These are phyloP conservation scores for Uria aalge DNA, from an alignment of 2,113 vertebrate species.

Conservation along the genomic window DNA sequence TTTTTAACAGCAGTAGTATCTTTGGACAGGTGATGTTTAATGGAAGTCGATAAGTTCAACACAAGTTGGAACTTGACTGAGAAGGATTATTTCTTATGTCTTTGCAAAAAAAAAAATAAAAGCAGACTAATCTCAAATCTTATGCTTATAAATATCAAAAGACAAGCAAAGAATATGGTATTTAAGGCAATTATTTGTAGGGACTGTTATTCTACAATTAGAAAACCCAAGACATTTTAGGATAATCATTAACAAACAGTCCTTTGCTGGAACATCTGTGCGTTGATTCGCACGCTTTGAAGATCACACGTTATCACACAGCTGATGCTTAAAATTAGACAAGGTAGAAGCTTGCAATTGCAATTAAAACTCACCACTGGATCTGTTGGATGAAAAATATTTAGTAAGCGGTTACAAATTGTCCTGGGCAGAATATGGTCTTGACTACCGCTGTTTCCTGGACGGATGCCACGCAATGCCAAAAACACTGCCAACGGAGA, in stretches of 20 bases:
- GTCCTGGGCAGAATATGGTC: conserved; percentile 93
- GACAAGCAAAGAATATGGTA: not conserved
- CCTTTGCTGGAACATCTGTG: not conserved
- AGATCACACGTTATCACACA: not conserved
- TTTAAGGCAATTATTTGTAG: not conserved
- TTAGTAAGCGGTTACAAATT: conserved; percentile 90
- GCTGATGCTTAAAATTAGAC: not conserved
- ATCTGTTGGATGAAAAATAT: conserved; percentile 97
- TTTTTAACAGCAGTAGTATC: not conserved
- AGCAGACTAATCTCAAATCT: not conserved
- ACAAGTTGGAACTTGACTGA: not conserved
- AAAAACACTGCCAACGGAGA: conserved; percentile 96
- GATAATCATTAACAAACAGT: not conserved
- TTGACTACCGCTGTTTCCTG: conserved; percentile 88
- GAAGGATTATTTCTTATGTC: not conserved
- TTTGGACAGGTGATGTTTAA: not conserved
- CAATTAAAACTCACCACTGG: conserved; percentile 89
- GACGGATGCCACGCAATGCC: conserved; percentile 92
- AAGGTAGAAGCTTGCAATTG: not conserved
- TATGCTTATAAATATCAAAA: not conserved
- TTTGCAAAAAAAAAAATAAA: not conserved
- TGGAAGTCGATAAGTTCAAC: not conserved
- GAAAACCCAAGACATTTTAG: not conserved
- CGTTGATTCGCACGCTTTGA: not conserved
- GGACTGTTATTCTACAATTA: not conserved